Evolutionary conservation across 2,888 invertebrate genomes (phyloP), one percentile per base, ranked within the genome.

Genomic region (Physocephala rufipes): DNA sequence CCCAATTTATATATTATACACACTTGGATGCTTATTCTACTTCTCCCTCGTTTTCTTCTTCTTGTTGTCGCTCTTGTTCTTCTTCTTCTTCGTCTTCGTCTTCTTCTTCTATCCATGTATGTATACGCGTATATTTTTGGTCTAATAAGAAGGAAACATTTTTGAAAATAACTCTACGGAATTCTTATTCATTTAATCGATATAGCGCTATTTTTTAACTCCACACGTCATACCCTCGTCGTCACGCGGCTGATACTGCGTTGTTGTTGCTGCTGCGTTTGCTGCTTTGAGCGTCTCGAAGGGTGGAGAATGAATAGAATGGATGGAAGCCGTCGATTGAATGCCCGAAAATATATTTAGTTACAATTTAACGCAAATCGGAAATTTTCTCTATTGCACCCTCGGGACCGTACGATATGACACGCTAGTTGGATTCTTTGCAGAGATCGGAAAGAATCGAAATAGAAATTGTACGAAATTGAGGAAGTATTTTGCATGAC

Each of bases 291-390:
- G 24, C 13, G n/a, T 2, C n/a, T 9, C 13, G 30, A 26, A 45
- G 19, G 36, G 45, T 19, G 58, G 45, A 16, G n/a, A 16, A 4
- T 58, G 26, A 19, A 12, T 36, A 19, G 66, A 28, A 7, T 47
- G 51, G 30, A 62, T 26, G 16, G 21, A 4, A n/a, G n/a, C 21
- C n/a, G n/a, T 2, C 13, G 28, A 51, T 21, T 53, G 66, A 51
- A 30, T 49, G 43, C 28, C 61, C 43, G 45, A 58, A 68, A 59
- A 74, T 71, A 78, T 79, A 83, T 81, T 83, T 83, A 84, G 83
- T 77, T 81, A 79, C 82, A 82, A 83, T 83, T 83, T 82, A 80
- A 78, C 74, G 79, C 75, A 79, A 78, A 79, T 78, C 74, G 74
- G 74, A 74, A 75, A 73, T 76, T 58, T 26, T 24, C 76, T 73